Evolutionary conservation across 2,113 vertebrate species (phyloP), one percentile per base, ranked within the genome.

Genomic region (Xenotilapia flavipinnis): DNA sequence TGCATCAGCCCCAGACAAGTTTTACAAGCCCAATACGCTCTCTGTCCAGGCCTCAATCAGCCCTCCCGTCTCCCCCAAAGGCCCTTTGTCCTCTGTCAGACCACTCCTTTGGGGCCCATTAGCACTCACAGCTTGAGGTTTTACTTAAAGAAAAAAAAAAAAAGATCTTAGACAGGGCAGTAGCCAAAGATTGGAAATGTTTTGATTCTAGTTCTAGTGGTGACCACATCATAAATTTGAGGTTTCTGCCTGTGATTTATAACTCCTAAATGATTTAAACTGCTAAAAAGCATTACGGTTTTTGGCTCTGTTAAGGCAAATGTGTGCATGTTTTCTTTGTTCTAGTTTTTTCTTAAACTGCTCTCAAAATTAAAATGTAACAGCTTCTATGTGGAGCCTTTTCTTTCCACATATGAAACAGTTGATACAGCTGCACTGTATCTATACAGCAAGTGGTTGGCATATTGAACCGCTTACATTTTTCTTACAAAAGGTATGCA

Each of bases 1-100:
- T 26, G 42, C 90, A 89, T 90, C 89, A 83, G 86, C 86, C 86
- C 85, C 54, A 77, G 83, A 87, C 86, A 53, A 56, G 23, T 90
- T 95, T 96, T 92, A 95, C 85, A 92, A 94, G 93, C 86, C 81
- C 84, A 9, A 28, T 31, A 4, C 3, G 31, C 56, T 90, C 80
- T 75, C 82, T 23, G 58, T 87, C 80, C 83, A 56, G 51, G 81
- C 89, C 89, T 85, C 77, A 13, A 81, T 91, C 89, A 83, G 56
- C 51, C 80, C 33, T 8, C 73, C n/a, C 21, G 9, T n/a, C 38
- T 40, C 55, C 82, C 90, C 51, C 82, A 81, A 81, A 40, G 87
- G 89, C 47, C 79, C 83, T 12, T 15, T 84, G 80, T 86, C 47
- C 82, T 75, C 60, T 49, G 80, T n/a, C 62, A 45, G 75, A 91